phyloP scores from a whole-genome alignment of 2,113 vertebrate species.

The Irena cyanogastra region DNA sequence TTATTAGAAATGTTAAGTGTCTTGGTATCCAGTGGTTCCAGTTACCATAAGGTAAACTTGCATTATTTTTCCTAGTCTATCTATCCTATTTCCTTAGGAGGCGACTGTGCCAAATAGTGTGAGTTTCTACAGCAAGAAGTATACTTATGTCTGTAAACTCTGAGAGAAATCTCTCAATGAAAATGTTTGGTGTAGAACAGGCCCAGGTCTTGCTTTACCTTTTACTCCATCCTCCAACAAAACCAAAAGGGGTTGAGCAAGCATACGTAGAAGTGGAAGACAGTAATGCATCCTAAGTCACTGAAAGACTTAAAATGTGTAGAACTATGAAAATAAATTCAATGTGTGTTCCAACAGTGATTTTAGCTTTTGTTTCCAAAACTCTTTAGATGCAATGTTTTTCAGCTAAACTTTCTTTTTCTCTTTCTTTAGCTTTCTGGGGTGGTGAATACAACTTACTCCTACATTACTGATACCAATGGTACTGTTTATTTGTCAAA shows the following conservation, averaged over 20 bases:
- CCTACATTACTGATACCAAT: not conserved
- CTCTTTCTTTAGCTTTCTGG: slow-evolving; percentile 38
- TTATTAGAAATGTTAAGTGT: not conserved
- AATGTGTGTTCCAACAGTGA: not conserved
- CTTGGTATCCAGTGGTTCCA: not conserved
- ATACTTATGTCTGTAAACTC: not conserved
- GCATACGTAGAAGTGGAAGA: not conserved
- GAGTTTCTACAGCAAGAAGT: not conserved
- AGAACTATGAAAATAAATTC: not conserved
- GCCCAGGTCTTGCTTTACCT: not conserved
- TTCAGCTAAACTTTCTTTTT: not conserved
- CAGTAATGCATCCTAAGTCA: not conserved
- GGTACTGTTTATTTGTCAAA: not conserved
- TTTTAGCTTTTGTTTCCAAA: not conserved
- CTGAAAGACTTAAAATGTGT: not conserved
- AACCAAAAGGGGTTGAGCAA: not conserved
- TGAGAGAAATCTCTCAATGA: not conserved
- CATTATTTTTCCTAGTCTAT: not conserved
- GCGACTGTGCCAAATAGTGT: not conserved
- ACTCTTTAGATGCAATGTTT: not conserved
- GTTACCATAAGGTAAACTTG: not conserved
- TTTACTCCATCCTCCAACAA: not conserved
- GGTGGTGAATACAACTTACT: slow-evolving; percentile 35
- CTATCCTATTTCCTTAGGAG: not conserved
- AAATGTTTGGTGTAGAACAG: not conserved